These are phyloP conservation scores for Copidosoma aretas DNA, from an alignment of 2,888 invertebrate genomes.

Conservation along the genomic window DNA sequence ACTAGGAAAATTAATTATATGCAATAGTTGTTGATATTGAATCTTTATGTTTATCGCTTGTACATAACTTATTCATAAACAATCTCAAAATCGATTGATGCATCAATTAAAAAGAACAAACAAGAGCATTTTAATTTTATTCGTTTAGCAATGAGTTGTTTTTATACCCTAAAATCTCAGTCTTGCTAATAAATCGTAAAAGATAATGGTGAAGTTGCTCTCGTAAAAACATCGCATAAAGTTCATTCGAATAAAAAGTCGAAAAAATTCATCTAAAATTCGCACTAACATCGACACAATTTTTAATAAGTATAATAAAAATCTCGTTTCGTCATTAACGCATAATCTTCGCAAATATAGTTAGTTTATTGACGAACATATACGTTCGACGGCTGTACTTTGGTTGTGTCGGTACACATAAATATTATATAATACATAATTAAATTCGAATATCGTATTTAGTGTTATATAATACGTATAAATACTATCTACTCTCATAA, in stretches of 20 bases:
- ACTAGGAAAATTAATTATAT: slow-evolving; percentile 17
- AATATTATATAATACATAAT: slow-evolving; percentile 47
- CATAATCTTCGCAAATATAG: slow-evolving; percentile 21
- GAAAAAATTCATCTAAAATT: slow-evolving; percentile 37
- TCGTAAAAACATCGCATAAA: slow-evolving; percentile 22
- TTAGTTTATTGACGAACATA: slow-evolving; percentile 20
- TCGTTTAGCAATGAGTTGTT: slow-evolving; percentile 27
- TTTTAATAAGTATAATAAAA: slow-evolving; percentile 33
- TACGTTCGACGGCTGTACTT: slow-evolving; percentile 47
- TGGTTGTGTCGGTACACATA: slow-evolving; percentile 56
- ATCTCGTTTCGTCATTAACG: slow-evolving; percentile 28
- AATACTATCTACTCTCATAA: slow-evolving; percentile 52
- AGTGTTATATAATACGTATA: slow-evolving; percentile 52
- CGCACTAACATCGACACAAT: slow-evolving; percentile 34
- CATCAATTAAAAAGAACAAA: slow-evolving; percentile 34
- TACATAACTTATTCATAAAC: slow-evolving; percentile 36
- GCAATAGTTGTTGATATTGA: slow-evolving; percentile 20
- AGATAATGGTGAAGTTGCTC: slow-evolving; percentile 29
- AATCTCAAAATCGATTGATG: slow-evolving; percentile 35
- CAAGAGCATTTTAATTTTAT: slow-evolving; percentile 27
- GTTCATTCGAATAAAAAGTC: slow-evolving; percentile 29
- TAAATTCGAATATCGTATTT: slow-evolving; percentile 45
- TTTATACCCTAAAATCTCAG: slow-evolving; percentile 33
- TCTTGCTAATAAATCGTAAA: slow-evolving; percentile 38
- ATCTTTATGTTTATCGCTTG: slow-evolving; percentile 39